Percentiles rank a stretch among this genome's conserved stretches.
These are phyloP conservation scores for Drosophila antonietae DNA, from an alignment of 2,888 invertebrate species.

Conservation along the genomic window DNA sequence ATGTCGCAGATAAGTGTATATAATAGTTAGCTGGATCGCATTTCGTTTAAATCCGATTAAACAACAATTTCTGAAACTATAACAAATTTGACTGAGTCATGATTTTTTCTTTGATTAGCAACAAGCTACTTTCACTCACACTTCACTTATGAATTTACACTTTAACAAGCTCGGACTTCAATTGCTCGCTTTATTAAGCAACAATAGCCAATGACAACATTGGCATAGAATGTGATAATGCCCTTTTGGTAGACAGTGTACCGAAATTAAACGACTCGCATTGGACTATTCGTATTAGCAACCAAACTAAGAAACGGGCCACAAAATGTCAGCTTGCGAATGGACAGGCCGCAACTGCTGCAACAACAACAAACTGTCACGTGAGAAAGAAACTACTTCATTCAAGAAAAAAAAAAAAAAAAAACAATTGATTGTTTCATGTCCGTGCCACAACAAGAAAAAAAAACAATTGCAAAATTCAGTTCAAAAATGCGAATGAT, in stretches of 20 bases:
- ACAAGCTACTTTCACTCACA: slow-evolving; percentile 39
- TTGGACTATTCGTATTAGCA: slow-evolving; percentile 34
- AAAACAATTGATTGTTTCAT: slow-evolving; percentile 47
- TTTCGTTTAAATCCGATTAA: slow-evolving; percentile 12
- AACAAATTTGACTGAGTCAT: slow-evolving; percentile 15
- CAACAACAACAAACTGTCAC: slow-evolving; percentile 20
- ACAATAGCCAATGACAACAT: background rate
- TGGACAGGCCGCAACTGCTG: slow-evolving; percentile 29
- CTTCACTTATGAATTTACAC: slow-evolving; percentile 8
- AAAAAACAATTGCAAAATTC: slow-evolving; percentile 43
- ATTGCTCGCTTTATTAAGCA: slow-evolving; percentile 7
- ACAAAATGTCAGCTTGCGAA: slow-evolving; percentile 43
- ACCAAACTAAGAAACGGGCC: slow-evolving; percentile 22
- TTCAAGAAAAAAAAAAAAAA: slow-evolving; percentile 28
- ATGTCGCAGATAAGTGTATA: slow-evolving; percentile 3
- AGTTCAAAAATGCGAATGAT: background rate
- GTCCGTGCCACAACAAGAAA: slow-evolving; percentile 35
- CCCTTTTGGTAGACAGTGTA: slow-evolving; percentile 21
- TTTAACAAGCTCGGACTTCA: slow-evolving; percentile 21
- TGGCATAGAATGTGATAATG: slow-evolving; percentile 10
- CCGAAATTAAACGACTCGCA: slow-evolving; percentile 5
- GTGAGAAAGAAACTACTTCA: slow-evolving; percentile 62
- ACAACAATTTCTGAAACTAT: background rate
- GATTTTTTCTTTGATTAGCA: slow-evolving; percentile 5
- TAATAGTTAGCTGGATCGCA: background rate